Evolutionary conservation across 2,797 vertebrate genomes (phyloP).

Genomic region (Triplophysa yarkandensis): DNA sequence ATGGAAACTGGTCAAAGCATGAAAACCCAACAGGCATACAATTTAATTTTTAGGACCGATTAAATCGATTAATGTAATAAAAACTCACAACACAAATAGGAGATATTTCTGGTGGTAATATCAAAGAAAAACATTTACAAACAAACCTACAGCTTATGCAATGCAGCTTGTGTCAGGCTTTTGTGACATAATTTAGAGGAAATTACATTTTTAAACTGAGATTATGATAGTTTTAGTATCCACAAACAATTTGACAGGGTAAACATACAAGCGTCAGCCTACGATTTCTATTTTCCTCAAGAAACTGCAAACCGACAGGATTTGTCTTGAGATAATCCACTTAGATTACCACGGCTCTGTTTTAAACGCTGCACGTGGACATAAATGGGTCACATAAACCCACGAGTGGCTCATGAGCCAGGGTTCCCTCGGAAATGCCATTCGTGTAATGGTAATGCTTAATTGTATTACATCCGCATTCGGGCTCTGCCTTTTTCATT

Average conservation of each 20-base stretch:
- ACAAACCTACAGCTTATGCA: neutral
- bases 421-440: conserved; percentile 44
- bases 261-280: conserved; percentile 69
- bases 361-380: conserved; percentile 71
- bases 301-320: conserved; percentile 75
- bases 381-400: conserved; percentile 74
- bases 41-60: conserved; percentile 50
- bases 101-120: neutral
- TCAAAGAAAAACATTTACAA: neutral
- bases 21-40: conserved; percentile 16
- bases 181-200: neutral
- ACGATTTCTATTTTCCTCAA: conserved; percentile 65
- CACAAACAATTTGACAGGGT: conserved; percentile 59
- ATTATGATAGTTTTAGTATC: neutral
- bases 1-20: conserved; percentile 42
- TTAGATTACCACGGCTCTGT: conserved; percentile 77
- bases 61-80: conserved; percentile 30
- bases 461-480: conserved; percentile 47
- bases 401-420: conserved; percentile 48
- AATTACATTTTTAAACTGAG: neutral
- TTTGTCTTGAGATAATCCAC: conserved; percentile 81
- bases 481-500: conserved; percentile 50
- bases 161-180: no score
- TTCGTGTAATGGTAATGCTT: conserved; percentile 38
- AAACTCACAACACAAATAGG: conserved; percentile 24